Evolutionary conservation across 1,140 invertebrate species (phyloP).

Genomic region (Nasonia vitripennis): DNA sequence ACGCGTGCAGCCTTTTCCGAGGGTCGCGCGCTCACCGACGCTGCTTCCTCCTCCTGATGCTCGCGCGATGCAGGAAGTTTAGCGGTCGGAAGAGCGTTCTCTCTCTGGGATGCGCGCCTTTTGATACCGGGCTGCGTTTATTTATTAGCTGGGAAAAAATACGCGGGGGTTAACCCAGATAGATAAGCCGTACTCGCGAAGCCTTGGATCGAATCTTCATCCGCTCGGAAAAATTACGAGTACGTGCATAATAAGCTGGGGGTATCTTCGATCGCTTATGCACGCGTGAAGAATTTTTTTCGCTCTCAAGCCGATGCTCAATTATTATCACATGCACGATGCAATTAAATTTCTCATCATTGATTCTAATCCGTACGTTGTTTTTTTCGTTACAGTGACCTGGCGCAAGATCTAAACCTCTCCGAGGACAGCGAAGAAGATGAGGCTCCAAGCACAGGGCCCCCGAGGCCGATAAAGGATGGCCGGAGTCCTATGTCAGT

Average conservation of each 20-base stretch:
- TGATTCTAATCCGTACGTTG: not conserved
- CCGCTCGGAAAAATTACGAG: not conserved
- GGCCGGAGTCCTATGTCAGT: conserved; percentile 64
- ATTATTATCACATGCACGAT: too few relatives aligned
- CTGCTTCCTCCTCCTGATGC: too few relatives aligned
- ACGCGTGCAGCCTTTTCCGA: not conserved
- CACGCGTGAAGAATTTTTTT: too few relatives aligned
- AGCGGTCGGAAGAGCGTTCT: too few relatives aligned
- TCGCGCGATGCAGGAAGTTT: not conserved
- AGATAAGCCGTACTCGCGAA: too few relatives aligned
- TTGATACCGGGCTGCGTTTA: too few relatives aligned
- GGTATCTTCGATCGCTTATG: not conserved
- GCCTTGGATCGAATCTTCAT: too few relatives aligned
- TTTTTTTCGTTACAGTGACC: conserved; percentile 72
- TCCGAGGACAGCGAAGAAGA: conserved; percentile 81
- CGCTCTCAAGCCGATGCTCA: too few relatives aligned
- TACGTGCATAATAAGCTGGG: too few relatives aligned
- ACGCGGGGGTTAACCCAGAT: too few relatives aligned
- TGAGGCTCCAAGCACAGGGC: conserved; percentile 63
- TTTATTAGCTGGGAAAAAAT: too few relatives aligned
- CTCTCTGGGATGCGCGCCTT: too few relatives aligned
- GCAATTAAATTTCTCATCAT: not conserved
- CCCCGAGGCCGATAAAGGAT: conserved; percentile 59
- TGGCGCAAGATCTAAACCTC: conserved; percentile 77
- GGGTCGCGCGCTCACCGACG: not conserved